A percentile compares a stretch with the other conserved stretches of the same genome.
phyloP scores from a whole-genome alignment of 2,797 vertebrate species.

The Merluccius polli region DNA sequence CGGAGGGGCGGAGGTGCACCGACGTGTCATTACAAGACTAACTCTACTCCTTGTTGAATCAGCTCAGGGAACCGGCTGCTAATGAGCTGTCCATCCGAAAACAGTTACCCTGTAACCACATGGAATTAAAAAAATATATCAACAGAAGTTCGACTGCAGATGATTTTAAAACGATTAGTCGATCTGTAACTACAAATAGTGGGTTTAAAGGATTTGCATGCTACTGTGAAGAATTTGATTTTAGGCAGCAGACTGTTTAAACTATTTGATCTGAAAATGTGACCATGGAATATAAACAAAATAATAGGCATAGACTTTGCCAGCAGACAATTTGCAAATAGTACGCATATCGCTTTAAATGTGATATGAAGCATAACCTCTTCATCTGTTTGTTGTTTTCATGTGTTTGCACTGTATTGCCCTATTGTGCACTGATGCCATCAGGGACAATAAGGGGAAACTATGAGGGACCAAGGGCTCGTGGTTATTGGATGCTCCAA shows the following conservation, averaged over 20 bases:
- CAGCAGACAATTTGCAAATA: not conserved
- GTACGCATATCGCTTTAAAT: not conserved
- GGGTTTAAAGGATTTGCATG: not conserved
- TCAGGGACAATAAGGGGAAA: not conserved
- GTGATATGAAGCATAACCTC: not conserved
- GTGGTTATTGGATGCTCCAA: not conserved
- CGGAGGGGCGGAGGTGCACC: not conserved
- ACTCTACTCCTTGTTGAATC: not conserved
- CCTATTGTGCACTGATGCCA: too few species aligned
- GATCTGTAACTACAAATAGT: not conserved
- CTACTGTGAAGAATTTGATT: not conserved
- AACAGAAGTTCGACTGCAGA: not conserved
- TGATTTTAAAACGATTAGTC: not conserved
- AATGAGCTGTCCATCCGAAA: not conserved
- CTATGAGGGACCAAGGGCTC: not conserved
- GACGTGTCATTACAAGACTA: not conserved
- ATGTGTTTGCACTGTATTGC: not conserved
- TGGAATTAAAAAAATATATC: not conserved
- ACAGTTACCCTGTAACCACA: not conserved
- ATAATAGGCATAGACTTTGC: not conserved
- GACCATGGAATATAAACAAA: not conserved
- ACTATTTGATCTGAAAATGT: too few species aligned
- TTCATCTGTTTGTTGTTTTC: not conserved
- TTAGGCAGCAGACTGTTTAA: too few species aligned
- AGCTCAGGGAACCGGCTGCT: not conserved